Conservation (phyloP, 2,113 vertebrate genomes). For the Psilopsiagon aymara region DNA sequence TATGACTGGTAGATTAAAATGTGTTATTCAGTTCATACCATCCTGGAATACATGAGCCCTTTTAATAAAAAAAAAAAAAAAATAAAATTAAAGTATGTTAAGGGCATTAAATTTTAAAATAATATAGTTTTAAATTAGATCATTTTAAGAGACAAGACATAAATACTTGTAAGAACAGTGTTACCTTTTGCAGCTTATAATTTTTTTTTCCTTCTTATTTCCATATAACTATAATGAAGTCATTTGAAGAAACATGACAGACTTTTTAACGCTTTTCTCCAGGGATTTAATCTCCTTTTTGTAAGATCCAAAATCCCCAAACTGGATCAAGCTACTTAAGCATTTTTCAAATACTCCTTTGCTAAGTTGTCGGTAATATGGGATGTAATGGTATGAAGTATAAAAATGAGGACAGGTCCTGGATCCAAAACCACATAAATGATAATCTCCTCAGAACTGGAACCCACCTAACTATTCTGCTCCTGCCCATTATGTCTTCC, state of each 20-base stretch:
- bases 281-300: not conserved
- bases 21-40: not conserved
- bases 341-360: not conserved
- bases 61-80: not conserved
- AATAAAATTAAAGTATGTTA: not conserved
- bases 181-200: not conserved
- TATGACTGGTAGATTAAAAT: not conserved
- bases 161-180: not conserved
- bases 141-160: not conserved
- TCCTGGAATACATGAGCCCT: not conserved
- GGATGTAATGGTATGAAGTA: not conserved
- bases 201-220: not conserved
- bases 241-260: not conserved
- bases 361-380: not conserved
- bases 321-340: not conserved
- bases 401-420: not conserved
- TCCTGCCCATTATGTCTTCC: not conserved
- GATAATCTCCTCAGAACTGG: not conserved
- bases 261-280: not conserved
- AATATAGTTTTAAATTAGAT: not conserved
- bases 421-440: not conserved
- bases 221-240: not conserved
- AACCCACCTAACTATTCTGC: not conserved
- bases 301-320: not conserved
- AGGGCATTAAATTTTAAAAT: not conserved